Base-by-base conservation (phyloP, 2,797 vertebrate species). In the Characodon lateralis region DNA sequence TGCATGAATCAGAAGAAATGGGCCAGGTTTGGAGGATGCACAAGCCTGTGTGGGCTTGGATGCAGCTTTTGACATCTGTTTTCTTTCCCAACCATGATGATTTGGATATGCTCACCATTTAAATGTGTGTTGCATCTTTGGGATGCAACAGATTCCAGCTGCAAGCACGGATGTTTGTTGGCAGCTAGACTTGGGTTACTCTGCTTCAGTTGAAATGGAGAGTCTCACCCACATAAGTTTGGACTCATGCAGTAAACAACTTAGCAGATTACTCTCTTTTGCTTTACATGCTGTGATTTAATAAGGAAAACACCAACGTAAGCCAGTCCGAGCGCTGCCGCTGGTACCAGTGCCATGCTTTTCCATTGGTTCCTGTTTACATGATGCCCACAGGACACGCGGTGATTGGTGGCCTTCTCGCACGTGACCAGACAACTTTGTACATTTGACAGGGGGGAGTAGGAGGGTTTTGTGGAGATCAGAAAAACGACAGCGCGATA, bases 401-500 rank as follows among this genome's bases (percentile, higher is more conserved):
- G 70, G 90, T 92, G 94, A 96, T 96, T 97, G 97, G 97, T 96
- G 94, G 95, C 87, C 66, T 93, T 84, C 66, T 85, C 93, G 92
- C 98, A 99, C 97, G 97, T 99, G 98, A 96, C 92, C 95, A 94
- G 92, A 89, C 96, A 97, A 97, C 96, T 97, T 97, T 96, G 95
- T 96, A 95, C 96, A 96, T 96, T 96, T 96, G 96, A 97, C 96
- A 96, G 73, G 95, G 73, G 95, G 93, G 95, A 95, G 93, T 95
- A 96, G 96, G 96, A 94, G 94, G 96, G 96, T 97, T 97, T 95
- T 97, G 96, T 93, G 94, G 95, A 97, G 95, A 97, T 96, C 97
- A 97, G 97, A 98, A 98, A 99, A 98, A 99, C 97, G 97, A 98
- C 97, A 98, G 97, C 96, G 96, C 97, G 96, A 98, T 98, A 98